Base-by-base conservation (phyloP, 2,113 vertebrate species). In the Pelecanus crispus region DNA sequence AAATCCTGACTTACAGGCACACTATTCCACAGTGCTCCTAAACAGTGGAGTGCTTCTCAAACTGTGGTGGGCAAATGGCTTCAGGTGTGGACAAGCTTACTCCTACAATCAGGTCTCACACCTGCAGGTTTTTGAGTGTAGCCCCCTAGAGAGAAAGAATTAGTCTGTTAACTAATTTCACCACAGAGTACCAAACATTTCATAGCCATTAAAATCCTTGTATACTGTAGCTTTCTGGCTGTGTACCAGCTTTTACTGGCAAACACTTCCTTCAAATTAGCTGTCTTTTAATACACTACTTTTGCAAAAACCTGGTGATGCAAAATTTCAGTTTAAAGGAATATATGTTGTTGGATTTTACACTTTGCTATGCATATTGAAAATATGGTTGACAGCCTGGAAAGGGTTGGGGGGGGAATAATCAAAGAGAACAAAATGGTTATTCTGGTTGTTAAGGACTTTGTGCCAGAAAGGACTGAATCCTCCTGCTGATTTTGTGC, bases 141-240 rank as follows among this genome's bases (percentile, higher is more conserved):
- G 55, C 34, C 29, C 67, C 82, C 77, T 50, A 42, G 71, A 67
- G 90, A 88, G 71, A 71, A 93, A 93, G 91, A 89, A 90, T 94
- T 67, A 88, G 45, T 58, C 58, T 81, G 56, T 63, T 93, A 91
- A 44, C 42, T 86, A 44, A 88, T 88, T 92, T 86, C 47, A 88
- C 52, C 50, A 80, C 28, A 38, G 74, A 88, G 50, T 50, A 90
- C 32, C 47, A 66, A 88, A 62, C 38, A 71, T 92, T 93, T 86
- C 55, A 44, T 71, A 94, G 86, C 79, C 79, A 66, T 95, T 94
- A 92, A 90, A 94, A 90, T 86, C 55, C 61, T 81, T 52, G 26
- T 67, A 49, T 65, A 68, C 61, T 63, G 56, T 84, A 74, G 65
- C 38, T 92, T 84, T 86, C 86, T 97, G 94, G 80, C 63, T 79